These are phyloP conservation scores for Peromyscus californicus DNA, from an alignment of 2,113 vertebrate genomes.

Conservation along the genomic window DNA sequence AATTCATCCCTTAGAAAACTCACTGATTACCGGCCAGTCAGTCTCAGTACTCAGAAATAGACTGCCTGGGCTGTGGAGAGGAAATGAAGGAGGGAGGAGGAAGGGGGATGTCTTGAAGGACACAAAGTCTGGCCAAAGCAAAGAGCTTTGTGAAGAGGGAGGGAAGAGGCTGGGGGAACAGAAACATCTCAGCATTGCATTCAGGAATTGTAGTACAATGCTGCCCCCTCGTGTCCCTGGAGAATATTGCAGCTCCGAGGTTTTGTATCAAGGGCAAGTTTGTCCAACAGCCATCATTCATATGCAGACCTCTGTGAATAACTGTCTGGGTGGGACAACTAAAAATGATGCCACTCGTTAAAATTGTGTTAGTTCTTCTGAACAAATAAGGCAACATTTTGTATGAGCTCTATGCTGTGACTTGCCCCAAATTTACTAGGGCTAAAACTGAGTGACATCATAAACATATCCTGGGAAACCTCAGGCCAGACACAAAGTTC, in stretches of 20 bases:
- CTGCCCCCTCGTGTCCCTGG: accelerated
- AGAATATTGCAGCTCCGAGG: accelerated
- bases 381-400: neutral
- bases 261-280: neutral
- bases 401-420: neutral
- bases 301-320: neutral
- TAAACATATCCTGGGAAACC: neutral
- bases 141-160: neutral
- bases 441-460: neutral
- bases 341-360: neutral
- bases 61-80: neutral
- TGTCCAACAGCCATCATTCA: neutral
- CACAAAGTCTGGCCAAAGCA: neutral
- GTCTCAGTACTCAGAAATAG: neutral
- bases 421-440: neutral
- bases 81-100: neutral
- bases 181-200: accelerated
- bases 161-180: accelerated
- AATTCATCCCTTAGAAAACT: neutral
- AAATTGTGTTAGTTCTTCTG: neutral
- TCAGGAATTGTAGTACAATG: neutral
- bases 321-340: neutral
- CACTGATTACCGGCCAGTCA: accelerated
- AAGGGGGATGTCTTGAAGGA: too few species aligned
- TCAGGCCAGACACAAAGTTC: neutral